Base-by-base conservation (phyloP, 1,140 invertebrate species). In the Drosophila tani region DNA sequence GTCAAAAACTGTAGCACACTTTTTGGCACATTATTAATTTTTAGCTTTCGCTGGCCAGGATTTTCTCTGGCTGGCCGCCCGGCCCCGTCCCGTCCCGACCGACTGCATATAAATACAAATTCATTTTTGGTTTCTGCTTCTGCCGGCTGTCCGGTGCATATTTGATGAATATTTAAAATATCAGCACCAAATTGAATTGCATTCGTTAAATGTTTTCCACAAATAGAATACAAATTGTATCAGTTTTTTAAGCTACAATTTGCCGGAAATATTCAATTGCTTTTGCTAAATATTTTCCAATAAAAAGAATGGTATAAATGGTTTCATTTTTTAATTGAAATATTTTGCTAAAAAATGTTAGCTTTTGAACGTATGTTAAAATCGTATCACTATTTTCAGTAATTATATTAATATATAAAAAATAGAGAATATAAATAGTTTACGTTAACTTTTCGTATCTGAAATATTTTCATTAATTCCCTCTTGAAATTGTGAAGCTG, bases 1-100 rank as follows among this genome's bases (percentile, higher is more conserved):
- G 64, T 59, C 64, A 79, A 63, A 85, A 86, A 69, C 74, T 59
- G 71, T 75, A 78, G 85, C 74, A 76, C 73, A 80, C 80, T 81
- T 84, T 69, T 84, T 68, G 68, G 77, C 59, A 63, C 74, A 67
- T 82, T 86, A 86, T 74, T 77, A 81, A 79, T 86, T 75, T 85
- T 85, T 85, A 63, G 63, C 55, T 76, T 71, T 56, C 63, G 59
- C 59, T 56, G 35, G 51, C 55, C 69, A 60, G 70, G 46, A 74
- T 73, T 45, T 47, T 71, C 51, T n/a, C 53, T 59, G 43, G 45
- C 49, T 49, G 29, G 47, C 38, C 27, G 50, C 27, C 12, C 2
- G 6, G 15, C 5, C 2, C 15, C 12, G 12, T 14, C 40, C 40
- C 15, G 15, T 11, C 24, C 40, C 15, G 15, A 5, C 24, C 3